Conservation (phyloP, 2,113 vertebrate species). For the Zeus faber region DNA sequence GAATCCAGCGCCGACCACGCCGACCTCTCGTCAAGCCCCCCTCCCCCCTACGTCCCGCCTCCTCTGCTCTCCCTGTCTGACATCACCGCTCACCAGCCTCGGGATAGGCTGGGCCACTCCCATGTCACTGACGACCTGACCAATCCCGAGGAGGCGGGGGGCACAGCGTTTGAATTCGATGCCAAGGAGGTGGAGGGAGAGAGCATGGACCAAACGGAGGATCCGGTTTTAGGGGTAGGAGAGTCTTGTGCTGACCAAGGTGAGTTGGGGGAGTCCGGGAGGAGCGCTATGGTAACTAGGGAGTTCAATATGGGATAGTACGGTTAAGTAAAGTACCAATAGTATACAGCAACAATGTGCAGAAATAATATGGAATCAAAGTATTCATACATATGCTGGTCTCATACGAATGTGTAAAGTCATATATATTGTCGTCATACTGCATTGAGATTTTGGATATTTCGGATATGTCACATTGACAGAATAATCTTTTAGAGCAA, state of each 20-base stretch:
- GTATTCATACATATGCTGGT: too few species aligned
- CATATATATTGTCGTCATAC: too few species aligned
- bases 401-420: too few species aligned
- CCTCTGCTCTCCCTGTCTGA: constrained; percentile 67
- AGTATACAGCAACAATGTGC: too few species aligned
- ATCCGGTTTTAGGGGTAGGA: constrained; percentile 14
- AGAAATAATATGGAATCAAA: too few species aligned
- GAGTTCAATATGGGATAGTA: too few species aligned
- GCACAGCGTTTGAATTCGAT: constrained; percentile 59
- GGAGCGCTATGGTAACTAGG: too few species aligned
- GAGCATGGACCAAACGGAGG: not conserved
- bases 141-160: constrained; percentile 45
- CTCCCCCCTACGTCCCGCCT: constrained; percentile 66
- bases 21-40: constrained; percentile 67
- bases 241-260: constrained; percentile 22
- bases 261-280: not conserved
- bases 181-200: constrained; percentile 59
- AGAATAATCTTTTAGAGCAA: not conserved
- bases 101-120: constrained; percentile 59
- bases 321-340: too few species aligned
- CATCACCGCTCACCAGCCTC: constrained; percentile 60
- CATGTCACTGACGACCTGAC: constrained; percentile 56
- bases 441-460: not conserved
- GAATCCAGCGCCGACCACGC: constrained; percentile 66
- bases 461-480: not conserved